Evolutionary conservation across 2,888 invertebrate species (phyloP), one percentile per base, ranked within the genome.

Genomic region (Dasypogon diadema): DNA sequence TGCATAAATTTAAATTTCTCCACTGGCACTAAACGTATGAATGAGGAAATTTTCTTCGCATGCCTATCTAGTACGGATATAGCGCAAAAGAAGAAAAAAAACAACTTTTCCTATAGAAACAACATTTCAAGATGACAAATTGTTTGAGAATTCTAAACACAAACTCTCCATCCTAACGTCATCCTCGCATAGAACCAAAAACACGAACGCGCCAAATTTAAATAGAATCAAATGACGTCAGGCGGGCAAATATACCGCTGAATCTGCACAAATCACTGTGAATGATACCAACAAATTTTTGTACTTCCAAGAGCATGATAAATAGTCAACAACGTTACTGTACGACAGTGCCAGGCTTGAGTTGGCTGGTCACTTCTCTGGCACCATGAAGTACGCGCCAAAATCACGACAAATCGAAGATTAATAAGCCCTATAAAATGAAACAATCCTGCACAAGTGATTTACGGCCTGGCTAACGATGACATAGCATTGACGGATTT

Each of bases 371-470:
- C 22, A 22, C 8, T 37, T 16, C 46, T 18, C 12, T n/a, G 2
- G 14, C 18, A 51, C n/a, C n/a, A n/a, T 3, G 6, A 51, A 51
- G 51, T 14, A 2, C 16, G 10, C 24, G 26, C 65, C 22, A 21
- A 65, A 65, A 65, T 65, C 65, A 46, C 65, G 46, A 65, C 46
- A 65, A 65, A 65, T 65, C 42, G 65, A 24, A 65, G 65, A 65
- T 65, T 65, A 65, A 65, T 65, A 48, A 46, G 48, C 46, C 65
- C 46, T 37, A 65, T 65, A 65, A 65, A 46, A 16, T 14, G 24
- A 48, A 48, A 24, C 65, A 26, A 37, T 22, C 26, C 16, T 24
- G 65, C 8, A 3, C 22, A 10, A 24, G 26, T 65, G 65, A 65
- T 65, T 65, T 46, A 65, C 46, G 65, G 16, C 37, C 21, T 37